Evolutionary conservation across 53 echinoderm and acorn worm genomes (phyloP), one percentile per base, ranked within the genome.

Genomic region (Holothuria leucospilota): DNA sequence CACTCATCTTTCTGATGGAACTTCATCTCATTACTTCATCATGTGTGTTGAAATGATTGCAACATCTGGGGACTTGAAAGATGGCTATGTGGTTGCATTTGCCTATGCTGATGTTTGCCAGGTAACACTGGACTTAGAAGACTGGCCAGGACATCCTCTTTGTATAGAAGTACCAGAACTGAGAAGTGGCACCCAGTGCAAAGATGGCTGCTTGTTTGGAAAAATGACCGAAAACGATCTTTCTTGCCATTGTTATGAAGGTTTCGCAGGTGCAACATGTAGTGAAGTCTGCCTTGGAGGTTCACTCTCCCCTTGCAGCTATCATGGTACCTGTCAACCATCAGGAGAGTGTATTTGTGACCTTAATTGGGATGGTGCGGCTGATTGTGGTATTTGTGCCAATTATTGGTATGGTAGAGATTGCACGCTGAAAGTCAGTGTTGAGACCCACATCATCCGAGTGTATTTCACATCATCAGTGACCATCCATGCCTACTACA

Each of bases 81-180:
- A 87, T 67, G 93, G 91, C 16, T 96, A 90, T 59, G 89, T 85
- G 71, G 88, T 96, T 51, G 96, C 92, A 13, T 96, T 96, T 82
- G 89, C 82, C 28, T 96, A 86, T 83, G 89, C 96, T 40, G 96
- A 96, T 82, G 85, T 93, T 25, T 96, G 96, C 78, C 90, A 96
- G 71, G 71, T 83, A 58, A 82, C 88, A 21, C 80, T 93, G 41
- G 90, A 96, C 59, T 79, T 91, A n/a, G 78, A 88, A 11, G 49
- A 67, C 42, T 96, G 96, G 96, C 96, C 96, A 46, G 96, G 92
- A 2, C 11, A 39, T 51, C 88, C 90, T 85, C 82, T 96, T 5
- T 96, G 96, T 56, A 18, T 30, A 28, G 92, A 96, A 39, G 90
- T 85, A 39, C 90, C 93, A 62, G 78, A 77, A 41, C 63, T 96